phyloP scores from a whole-genome alignment of 2,113 vertebrate genomes.

The Phylloscopus trochilus region DNA sequence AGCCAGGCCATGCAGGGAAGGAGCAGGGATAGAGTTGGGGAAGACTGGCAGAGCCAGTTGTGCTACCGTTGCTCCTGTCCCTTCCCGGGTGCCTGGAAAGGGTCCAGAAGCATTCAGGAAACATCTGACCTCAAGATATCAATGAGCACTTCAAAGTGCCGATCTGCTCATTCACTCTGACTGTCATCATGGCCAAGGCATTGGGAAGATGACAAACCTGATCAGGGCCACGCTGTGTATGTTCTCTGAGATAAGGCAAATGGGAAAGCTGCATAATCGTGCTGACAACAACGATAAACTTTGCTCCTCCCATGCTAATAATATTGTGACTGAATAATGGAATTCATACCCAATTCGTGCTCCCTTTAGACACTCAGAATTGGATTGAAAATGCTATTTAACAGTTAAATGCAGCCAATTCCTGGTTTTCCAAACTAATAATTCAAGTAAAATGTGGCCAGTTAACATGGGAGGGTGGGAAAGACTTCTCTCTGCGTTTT shows the following conservation, averaged over 20 bases:
- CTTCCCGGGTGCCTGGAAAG: constrained; percentile 11
- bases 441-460: neutral
- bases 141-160: constrained; percentile 2
- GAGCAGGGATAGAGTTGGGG: neutral
- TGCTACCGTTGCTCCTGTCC: neutral
- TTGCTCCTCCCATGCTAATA: constrained; percentile 9
- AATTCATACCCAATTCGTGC: neutral
- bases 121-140: constrained; percentile 31
- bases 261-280: neutral
- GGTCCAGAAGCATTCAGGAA: neutral
- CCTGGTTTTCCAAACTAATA: neutral
- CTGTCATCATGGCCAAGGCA: neutral
- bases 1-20: neutral
- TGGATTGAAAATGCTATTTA: neutral
- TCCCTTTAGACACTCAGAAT: neutral
- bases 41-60: constrained; percentile 34
- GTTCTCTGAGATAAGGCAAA: constrained; percentile 18
- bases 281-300: constrained; percentile 38
- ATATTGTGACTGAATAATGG: neutral
- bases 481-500: neutral
- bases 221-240: constrained; percentile 7
- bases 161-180: constrained; percentile 28
- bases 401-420: neutral
- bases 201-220: constrained; percentile 42
- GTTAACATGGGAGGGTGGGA: fast-evolving